Evolutionary conservation across 2,797 vertebrate genomes (phyloP).

Genomic region (Ceryle rudis): DNA sequence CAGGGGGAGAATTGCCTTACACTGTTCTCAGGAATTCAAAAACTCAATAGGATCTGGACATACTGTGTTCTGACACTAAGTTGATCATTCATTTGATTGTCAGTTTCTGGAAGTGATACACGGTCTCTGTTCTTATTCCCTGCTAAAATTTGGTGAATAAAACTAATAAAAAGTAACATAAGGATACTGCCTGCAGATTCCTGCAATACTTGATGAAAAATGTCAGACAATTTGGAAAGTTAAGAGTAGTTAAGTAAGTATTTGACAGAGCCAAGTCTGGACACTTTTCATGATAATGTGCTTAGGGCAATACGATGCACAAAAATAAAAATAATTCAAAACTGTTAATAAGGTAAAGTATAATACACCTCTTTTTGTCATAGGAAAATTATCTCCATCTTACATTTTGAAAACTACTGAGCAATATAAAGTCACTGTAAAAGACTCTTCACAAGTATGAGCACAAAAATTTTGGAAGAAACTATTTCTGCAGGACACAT

Average conservation of each 20-base stretch:
- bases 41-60: background rate
- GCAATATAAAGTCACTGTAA: background rate
- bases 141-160: background rate
- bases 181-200: background rate
- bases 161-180: constrained; percentile 25
- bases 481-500: background rate
- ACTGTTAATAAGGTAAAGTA: background rate
- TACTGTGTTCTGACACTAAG: background rate
- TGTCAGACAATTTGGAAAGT: background rate
- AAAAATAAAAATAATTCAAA: background rate
- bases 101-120: constrained; percentile 26
- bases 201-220: background rate
- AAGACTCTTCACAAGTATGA: background rate
- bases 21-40: constrained; percentile 36
- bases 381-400: background rate
- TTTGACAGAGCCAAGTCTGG: background rate
- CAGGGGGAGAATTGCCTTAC: constrained; percentile 50
- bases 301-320: background rate
- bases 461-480: background rate
- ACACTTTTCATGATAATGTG: background rate
- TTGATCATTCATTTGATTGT: background rate
- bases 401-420: background rate
- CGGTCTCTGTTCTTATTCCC: background rate
- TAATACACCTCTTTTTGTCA: background rate
- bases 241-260: background rate